Percentiles rank a stretch among this genome's conserved stretches.
phyloP scores from a whole-genome alignment of 2,888 invertebrate genomes.

The Oscheius sp. region DNA sequence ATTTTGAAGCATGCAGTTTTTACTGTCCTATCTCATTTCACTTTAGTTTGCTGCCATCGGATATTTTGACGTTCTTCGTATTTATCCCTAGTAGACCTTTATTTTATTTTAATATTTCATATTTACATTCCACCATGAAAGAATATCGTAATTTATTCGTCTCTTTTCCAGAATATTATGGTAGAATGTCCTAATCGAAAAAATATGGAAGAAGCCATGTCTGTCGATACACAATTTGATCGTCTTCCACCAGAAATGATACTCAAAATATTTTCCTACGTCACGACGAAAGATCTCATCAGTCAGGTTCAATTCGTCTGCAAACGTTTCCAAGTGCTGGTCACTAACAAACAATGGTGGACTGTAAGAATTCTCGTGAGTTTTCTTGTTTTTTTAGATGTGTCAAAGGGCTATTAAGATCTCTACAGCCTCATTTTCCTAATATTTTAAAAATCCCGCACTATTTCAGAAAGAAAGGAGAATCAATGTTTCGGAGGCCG shows the following conservation, averaged over 20 bases:
- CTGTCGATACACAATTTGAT: constrained; percentile 14
- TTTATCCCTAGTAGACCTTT: neutral
- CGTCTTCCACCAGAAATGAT: constrained; percentile 32
- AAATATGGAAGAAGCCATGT: too few species aligned
- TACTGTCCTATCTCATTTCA: neutral
- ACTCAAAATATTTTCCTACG: constrained; percentile 9
- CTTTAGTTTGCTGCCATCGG: too few species aligned
- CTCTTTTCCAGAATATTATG: too few species aligned
- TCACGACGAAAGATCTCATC: constrained; percentile 25
- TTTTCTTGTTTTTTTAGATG: too few species aligned
- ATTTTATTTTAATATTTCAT: neutral
- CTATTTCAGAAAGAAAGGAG: constrained; percentile 27
- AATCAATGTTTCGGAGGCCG: constrained; percentile 2
- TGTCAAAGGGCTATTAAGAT: neutral
- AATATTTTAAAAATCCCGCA: neutral
- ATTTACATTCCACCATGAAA: too few species aligned
- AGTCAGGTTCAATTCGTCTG: constrained; percentile 34
- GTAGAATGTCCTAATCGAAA: too few species aligned
- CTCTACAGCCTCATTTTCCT: neutral
- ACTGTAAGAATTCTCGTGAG: constrained; percentile 34
- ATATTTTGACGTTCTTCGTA: neutral
- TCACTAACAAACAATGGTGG: constrained; percentile 46
- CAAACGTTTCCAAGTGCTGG: constrained; percentile 39
- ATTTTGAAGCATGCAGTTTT: neutral
- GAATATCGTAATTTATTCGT: too few species aligned